Evolutionary conservation across 30 jellyfish, hydroid and myxozoan genomes (phyloP).

Genomic region (Haliclystus octoradiatus): DNA sequence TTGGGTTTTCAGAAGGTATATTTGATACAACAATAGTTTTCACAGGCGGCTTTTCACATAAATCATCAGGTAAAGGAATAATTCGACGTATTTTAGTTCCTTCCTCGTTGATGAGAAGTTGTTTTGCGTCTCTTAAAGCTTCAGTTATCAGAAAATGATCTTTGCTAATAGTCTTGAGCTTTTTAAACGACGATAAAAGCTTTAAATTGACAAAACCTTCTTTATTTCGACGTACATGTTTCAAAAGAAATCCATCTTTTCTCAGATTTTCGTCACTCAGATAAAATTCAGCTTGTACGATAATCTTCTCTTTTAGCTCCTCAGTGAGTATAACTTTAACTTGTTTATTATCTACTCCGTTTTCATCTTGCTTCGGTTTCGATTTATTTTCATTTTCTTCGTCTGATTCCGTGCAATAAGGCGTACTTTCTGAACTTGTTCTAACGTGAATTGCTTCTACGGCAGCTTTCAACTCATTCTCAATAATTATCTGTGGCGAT

Average conservation of each 20-base stretch:
- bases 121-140: constrained; percentile 59
- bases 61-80: constrained; percentile 76
- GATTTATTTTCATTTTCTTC: no score
- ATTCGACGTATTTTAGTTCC: constrained; percentile 66
- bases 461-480: no score
- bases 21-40: constrained; percentile 72
- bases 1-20: constrained; percentile 82
- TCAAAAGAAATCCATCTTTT: constrained; percentile 86
- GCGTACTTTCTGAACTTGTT: no score
- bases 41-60: constrained; percentile 84
- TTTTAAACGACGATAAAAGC: constrained; percentile 78
- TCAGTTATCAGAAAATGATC: constrained; percentile 78
- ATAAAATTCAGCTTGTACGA: constrained; percentile 83
- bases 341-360: constrained; percentile 16
- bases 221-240: constrained; percentile 90
- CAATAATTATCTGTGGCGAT: no score
- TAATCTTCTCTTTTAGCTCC: constrained; percentile 43
- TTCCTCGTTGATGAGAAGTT: constrained; percentile 56
- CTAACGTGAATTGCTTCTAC: no score
- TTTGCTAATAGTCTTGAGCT: constrained; percentile 70
- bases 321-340: constrained; percentile 31
- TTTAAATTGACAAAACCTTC: constrained; percentile 93
- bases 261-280: constrained; percentile 88
- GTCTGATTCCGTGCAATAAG: no score
- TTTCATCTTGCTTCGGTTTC: no score